Evolutionary conservation across 2,797 vertebrate genomes (phyloP).

Genomic region (Morelia viridis): DNA sequence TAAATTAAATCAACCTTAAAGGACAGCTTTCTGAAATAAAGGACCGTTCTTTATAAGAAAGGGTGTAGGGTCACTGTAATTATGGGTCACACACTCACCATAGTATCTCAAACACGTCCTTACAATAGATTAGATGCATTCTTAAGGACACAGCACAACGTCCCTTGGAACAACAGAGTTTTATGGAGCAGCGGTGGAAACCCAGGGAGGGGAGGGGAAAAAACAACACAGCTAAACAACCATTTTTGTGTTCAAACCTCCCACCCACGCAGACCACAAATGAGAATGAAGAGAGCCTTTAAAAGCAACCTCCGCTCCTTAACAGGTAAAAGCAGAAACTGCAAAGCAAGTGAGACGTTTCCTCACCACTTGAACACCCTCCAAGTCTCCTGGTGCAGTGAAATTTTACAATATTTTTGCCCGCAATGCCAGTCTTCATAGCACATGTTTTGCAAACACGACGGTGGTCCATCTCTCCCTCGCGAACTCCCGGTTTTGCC

Average conservation of each 20-base stretch:
- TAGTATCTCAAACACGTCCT: not conserved
- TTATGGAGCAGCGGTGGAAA: not conserved
- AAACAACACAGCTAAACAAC: not conserved
- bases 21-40: too few species aligned
- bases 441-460: not conserved
- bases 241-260: not conserved
- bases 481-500: not conserved
- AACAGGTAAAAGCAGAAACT: not conserved
- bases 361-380: not conserved
- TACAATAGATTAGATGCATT: not conserved
- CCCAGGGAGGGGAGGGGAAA: not conserved
- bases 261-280: not conserved
- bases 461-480: not conserved
- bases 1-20: too few species aligned
- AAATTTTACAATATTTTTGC: not conserved
- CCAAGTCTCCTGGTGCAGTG: fast-evolving
- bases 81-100: too few species aligned
- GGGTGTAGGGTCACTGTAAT: too few species aligned
- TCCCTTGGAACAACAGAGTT: not conserved
- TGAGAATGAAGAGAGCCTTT: not conserved
- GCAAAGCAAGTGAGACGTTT: fast-evolving
- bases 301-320: too few species aligned
- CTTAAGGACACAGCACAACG: not conserved
- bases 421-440: fast-evolving
- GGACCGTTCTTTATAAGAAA: too few species aligned